phyloP scores from a whole-genome alignment of 2,888 invertebrate species.

The Erannis defoliaria region DNA sequence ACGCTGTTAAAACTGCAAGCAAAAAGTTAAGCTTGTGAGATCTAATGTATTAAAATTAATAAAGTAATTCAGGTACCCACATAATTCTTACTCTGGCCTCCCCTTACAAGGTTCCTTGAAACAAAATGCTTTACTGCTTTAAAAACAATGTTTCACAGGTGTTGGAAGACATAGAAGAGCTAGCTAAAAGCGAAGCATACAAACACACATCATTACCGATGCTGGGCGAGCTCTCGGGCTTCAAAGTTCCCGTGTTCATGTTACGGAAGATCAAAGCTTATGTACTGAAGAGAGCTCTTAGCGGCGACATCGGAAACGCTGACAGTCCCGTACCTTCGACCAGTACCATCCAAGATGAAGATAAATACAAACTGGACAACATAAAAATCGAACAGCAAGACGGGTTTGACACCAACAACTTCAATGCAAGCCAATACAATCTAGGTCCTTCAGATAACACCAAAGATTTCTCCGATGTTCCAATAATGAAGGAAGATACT shows the following conservation, averaged over 20 bases:
- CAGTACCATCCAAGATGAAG: constrained; percentile 65
- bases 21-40: too few species aligned
- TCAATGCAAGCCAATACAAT: constrained; percentile 73
- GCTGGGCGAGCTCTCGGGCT: constrained; percentile 90
- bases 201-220: constrained; percentile 88
- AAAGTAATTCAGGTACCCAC: too few species aligned
- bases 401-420: constrained; percentile 70
- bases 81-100: too few species aligned
- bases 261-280: constrained; percentile 90
- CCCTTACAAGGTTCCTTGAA: too few species aligned
- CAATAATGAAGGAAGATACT: constrained; percentile 73
- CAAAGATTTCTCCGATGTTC: constrained; percentile 73
- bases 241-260: constrained; percentile 92
- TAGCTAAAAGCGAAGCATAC: constrained; percentile 91
- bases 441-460: constrained; percentile 70
- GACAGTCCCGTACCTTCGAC: constrained; percentile 77
- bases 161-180: constrained; percentile 91
- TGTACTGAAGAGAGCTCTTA: constrained; percentile 78
- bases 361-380: constrained; percentile 69
- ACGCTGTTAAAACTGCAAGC: too few species aligned
- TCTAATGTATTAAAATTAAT: too few species aligned
- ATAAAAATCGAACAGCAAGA: constrained; percentile 77
- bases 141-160: constrained; percentile 68
- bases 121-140: background rate
- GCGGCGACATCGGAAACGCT: constrained; percentile 66